Evolutionary conservation across 2,888 invertebrate genomes (phyloP).

Genomic region (Zele albiditarsus): DNA sequence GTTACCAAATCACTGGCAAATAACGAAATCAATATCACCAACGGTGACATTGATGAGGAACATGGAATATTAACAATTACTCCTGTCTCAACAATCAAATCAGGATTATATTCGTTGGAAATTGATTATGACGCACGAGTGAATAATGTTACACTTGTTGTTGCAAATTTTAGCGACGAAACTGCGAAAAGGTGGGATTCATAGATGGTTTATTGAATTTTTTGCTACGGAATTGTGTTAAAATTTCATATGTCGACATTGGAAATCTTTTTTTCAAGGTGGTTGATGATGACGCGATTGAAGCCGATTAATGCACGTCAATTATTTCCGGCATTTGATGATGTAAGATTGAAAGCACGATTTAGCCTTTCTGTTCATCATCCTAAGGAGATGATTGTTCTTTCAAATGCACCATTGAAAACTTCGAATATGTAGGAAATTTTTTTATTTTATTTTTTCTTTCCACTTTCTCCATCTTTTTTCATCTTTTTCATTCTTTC

Average conservation of each 20-base stretch:
- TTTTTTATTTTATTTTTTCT: constrained; percentile 7
- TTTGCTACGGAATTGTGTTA: not conserved
- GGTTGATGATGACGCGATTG: constrained; percentile 56
- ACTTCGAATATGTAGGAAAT: constrained; percentile 58
- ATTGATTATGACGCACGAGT: constrained; percentile 59
- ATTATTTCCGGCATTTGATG: constrained; percentile 76
- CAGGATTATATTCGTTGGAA: constrained; percentile 60
- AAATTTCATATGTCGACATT: not conserved
- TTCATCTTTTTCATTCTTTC: too few species aligned
- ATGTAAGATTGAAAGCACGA: constrained; percentile 83
- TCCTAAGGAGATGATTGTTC: constrained; percentile 77
- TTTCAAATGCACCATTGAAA: constrained; percentile 83
- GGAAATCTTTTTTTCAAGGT: constrained; percentile 46
- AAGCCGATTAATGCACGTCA: constrained; percentile 56
- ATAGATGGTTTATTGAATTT: not conserved
- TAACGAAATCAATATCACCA: constrained; percentile 43
- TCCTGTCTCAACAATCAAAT: constrained; percentile 48
- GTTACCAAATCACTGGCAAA: not conserved
- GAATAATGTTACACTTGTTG: constrained; percentile 45
- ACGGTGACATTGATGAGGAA: constrained; percentile 55
- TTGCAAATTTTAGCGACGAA: constrained; percentile 46
- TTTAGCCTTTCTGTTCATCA: constrained; percentile 84
- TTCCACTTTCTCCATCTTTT: not conserved
- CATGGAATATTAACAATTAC: constrained; percentile 58
- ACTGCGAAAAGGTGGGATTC: constrained; percentile 44